A percentile compares a stretch with the other conserved stretches of the same genome.
Evolutionary conservation across 2,797 vertebrate species (phyloP).

Genomic region (Dendrocincla fuliginosa): DNA sequence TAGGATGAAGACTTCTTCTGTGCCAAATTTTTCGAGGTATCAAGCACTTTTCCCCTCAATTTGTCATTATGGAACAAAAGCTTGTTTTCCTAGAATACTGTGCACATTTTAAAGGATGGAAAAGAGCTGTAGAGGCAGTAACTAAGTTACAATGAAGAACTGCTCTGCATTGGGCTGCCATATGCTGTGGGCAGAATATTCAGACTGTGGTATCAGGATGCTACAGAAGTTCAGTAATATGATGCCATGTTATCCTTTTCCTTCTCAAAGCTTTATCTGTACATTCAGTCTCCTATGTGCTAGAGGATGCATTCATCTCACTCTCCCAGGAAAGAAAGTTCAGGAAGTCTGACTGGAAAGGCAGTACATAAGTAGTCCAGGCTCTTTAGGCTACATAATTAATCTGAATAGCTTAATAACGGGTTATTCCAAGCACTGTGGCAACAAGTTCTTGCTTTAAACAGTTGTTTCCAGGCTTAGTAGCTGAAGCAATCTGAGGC

Average conservation of each 20-base stretch:
- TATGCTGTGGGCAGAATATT: slow-evolving; percentile 3
- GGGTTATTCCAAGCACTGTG: slow-evolving; percentile 18
- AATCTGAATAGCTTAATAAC: slow-evolving; percentile 34
- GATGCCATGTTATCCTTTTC: slow-evolving; percentile 29
- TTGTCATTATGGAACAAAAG: not conserved
- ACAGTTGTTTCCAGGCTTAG: slow-evolving; percentile 41
- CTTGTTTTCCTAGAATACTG: slow-evolving; percentile 32
- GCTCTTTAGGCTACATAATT: slow-evolving; percentile 46
- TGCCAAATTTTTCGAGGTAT: slow-evolving; percentile 25
- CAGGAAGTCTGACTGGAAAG: not conserved
- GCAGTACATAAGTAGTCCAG: slow-evolving; percentile 20
- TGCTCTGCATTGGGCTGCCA: not conserved
- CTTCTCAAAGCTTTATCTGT: slow-evolving; percentile 17
- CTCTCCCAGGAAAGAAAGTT: slow-evolving; percentile 22
- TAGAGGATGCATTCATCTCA: not conserved
- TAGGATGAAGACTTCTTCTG: slow-evolving; percentile 19
- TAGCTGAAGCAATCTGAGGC: slow-evolving; percentile 21
- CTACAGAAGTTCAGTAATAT: not conserved
- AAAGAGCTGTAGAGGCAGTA: slow-evolving; percentile 7
- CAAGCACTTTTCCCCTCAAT: slow-evolving; percentile 4
- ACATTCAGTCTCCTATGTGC: not conserved
- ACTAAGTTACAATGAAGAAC: not conserved
- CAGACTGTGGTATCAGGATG: not conserved
- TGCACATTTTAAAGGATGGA: slow-evolving; percentile 27
- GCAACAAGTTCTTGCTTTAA: slow-evolving; percentile 34